Conservation (phyloP, 2,797 vertebrate genomes). For the Pseudocheirus occidentalis region DNA sequence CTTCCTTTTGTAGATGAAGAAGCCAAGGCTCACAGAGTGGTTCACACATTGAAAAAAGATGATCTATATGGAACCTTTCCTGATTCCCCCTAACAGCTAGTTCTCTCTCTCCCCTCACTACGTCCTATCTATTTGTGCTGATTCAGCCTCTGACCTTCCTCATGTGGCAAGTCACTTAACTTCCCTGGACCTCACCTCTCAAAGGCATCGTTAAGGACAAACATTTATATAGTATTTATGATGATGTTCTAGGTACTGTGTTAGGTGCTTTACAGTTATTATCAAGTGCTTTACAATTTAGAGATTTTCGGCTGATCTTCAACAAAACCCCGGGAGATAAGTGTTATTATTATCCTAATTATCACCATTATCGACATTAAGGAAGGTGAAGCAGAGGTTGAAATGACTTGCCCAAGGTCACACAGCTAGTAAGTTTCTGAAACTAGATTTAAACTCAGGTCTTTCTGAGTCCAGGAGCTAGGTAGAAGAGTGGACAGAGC, state of each 20-base stretch:
- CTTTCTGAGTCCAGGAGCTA: neutral
- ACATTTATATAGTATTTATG: neutral
- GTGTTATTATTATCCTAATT: neutral
- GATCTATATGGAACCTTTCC: neutral
- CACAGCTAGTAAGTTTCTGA: neutral
- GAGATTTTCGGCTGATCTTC: neutral
- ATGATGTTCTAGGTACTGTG: neutral
- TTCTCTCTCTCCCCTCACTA: neutral
- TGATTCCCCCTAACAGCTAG: neutral
- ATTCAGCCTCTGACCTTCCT: neutral
- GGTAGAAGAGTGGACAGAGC: neutral
- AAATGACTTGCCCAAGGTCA: neutral
- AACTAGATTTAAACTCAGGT: neutral
- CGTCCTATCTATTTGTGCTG: neutral
- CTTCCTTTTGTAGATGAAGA: neutral
- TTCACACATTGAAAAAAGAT: neutral
- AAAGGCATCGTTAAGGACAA: neutral
- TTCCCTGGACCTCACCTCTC: neutral
- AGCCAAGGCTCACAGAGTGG: neutral
- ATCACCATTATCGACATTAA: neutral
- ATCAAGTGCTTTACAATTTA: too few species aligned
- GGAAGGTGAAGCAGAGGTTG: neutral
- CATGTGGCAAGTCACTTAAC: neutral
- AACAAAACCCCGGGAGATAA: neutral
- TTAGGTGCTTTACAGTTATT: neutral